Conservation (phyloP, 2,888 invertebrate genomes). For the Sarcophaga subvicina region DNA sequence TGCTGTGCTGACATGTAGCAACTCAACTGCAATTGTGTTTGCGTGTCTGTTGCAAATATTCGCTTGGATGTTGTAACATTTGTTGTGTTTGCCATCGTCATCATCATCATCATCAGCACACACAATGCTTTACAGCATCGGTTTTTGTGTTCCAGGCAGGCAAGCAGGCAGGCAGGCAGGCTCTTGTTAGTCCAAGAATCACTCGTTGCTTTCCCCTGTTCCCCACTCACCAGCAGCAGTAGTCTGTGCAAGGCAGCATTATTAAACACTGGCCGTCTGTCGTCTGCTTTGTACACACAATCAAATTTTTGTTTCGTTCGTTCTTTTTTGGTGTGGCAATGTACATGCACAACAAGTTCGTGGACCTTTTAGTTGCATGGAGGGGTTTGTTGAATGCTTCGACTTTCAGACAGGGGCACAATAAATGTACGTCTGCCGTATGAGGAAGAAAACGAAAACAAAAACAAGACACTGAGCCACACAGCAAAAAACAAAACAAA, state of each 20-base stretch:
- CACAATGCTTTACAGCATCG: constrained; percentile 10
- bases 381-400: background rate
- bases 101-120: constrained; percentile 2
- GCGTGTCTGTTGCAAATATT: constrained; percentile 60
- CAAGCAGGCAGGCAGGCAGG: no score
- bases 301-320: background rate
- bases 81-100: constrained; percentile 25
- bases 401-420: constrained; percentile 29
- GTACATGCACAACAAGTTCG: background rate
- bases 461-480: background rate
- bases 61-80: constrained; percentile 57
- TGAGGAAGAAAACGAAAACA: background rate
- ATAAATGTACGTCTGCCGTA: background rate
- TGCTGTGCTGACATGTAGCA: background rate
- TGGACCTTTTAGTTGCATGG: background rate
- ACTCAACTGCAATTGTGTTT: constrained; percentile 45
- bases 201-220: background rate
- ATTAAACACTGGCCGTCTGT: background rate
- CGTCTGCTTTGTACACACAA: background rate
- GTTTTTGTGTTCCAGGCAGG: background rate
- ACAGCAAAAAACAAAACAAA: no score
- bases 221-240: background rate
- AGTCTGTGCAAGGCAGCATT: no score
- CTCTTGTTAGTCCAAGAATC: no score
- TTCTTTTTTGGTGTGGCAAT: background rate